Evolutionary conservation across 2,113 vertebrate species (phyloP).

Genomic region (Microtus oregoni): DNA sequence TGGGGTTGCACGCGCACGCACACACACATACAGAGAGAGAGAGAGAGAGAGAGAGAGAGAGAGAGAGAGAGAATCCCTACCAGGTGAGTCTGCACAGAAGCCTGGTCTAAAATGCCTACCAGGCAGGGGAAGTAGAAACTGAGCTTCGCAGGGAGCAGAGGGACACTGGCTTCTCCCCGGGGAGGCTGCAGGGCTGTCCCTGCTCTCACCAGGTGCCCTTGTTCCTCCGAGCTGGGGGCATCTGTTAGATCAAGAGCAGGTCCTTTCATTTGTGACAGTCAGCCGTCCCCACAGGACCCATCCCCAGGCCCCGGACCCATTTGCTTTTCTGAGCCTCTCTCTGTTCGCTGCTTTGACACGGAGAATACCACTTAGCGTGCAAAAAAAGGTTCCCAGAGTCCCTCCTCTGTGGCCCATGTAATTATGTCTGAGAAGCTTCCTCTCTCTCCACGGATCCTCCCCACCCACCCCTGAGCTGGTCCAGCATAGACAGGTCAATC

Average conservation of each 20-base stretch:
- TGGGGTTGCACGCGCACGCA: background rate
- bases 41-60: too few species aligned
- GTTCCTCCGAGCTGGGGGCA: background rate
- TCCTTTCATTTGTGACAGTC: background rate
- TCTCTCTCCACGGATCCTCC: conserved; percentile 33
- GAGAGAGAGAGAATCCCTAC: background rate
- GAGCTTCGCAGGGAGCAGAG: background rate
- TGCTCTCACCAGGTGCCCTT: background rate
- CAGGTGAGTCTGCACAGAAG: background rate
- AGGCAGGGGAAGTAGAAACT: background rate
- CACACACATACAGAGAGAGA: too few species aligned
- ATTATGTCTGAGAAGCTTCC: conserved; percentile 48
- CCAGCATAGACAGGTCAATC: background rate
- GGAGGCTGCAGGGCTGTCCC: background rate
- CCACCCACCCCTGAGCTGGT: fast-evolving
- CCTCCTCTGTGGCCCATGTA: background rate
- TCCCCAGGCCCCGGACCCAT: background rate
- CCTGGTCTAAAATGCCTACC: background rate
- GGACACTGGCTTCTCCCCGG: background rate
- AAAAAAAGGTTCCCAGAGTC: background rate
- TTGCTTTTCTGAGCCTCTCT: background rate
- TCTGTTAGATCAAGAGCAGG: background rate
- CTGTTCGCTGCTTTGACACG: background rate
- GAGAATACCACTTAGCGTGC: conserved; percentile 26
- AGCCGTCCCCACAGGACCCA: background rate